A percentile compares a stretch with the other conserved stretches of the same genome.
Evolutionary conservation across 2,888 invertebrate species (phyloP).

Genomic region (Himalopsyche kuldschensis): DNA sequence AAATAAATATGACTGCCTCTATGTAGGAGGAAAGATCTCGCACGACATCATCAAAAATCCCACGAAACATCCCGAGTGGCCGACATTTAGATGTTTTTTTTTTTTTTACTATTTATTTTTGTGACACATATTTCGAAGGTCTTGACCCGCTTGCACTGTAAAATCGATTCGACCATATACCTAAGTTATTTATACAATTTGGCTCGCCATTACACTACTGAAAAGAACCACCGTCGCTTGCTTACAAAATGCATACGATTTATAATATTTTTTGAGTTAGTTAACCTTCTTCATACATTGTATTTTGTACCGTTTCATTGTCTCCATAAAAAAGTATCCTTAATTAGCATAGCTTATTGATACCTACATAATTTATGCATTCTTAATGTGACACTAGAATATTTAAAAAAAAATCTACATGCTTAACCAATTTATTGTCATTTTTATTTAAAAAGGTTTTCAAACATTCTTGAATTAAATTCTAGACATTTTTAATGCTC

Average conservation of each 20-base stretch:
- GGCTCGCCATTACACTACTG: background rate
- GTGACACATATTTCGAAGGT: background rate
- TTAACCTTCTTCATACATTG: no score
- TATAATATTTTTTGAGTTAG: no score
- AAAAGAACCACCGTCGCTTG: background rate
- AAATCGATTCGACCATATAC: background rate
- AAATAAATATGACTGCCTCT: background rate
- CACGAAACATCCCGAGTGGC: background rate
- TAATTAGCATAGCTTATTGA: no score
- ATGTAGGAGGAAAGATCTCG: conserved; percentile 1
- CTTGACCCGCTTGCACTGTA: background rate
- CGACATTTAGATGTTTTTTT: background rate
- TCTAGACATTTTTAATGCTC: no score
- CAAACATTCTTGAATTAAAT: no score
- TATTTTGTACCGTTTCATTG: no score
- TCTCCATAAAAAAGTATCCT: no score
- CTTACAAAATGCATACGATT: background rate
- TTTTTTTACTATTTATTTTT: background rate
- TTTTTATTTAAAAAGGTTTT: no score
- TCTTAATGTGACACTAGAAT: no score
- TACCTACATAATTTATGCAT: no score
- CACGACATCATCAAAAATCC: background rate
- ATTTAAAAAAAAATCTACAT: no score
- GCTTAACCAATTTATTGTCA: no score
- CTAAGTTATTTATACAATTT: background rate